Base-by-base conservation (phyloP, 2,888 invertebrate species). In the Torymus texanus region DNA sequence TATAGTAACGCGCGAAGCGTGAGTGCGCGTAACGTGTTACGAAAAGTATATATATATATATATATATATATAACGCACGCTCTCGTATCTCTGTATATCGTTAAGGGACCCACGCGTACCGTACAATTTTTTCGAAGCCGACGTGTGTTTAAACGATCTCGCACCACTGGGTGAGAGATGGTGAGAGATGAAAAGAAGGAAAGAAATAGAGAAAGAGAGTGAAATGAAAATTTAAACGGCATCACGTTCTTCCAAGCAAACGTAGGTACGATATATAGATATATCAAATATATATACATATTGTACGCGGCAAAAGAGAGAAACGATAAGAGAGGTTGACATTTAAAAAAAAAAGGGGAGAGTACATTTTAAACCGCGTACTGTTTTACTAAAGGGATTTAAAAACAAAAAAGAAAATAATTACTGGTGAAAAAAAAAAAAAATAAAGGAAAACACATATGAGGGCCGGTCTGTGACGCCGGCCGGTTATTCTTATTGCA, bases 231-330 rank as follows among this genome's bases (percentile, higher is more conserved):
- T 16, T n/a, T 55, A 58, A 65, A 67, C 84, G 87, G 87, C 86
- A 86, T 87, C 88, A 87, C 86, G 88, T 88, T 88, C 88, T 88
- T 88, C 88, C 88, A 88, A 82, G 85, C 59, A 73, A 78, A 75
- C 56, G 53, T 68, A 78, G 78, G 66, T 76, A 77, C 74, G 74
- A 71, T 77, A 71, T 59, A 77, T 70, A 78, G 24, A 66, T 75
- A 72, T 76, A 76, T 76, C 51, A 73, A 66, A 55, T 56, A 41
- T 56, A 63, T 56, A 70, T 63, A 71, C 21, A 50, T 74, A 77
- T 77, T 68, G 62, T 70, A 72, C 16, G 65, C 51, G 41, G 53
- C 21, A 53, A 16, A 12, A 65, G 16, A 21, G 24, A 18, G 29
- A 71, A 29, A 73, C 18, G 51, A 61, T 61, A 53, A 61, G 50